Conservation (phyloP, 1,140 invertebrate species). For the Solenopsis invicta region DNA sequence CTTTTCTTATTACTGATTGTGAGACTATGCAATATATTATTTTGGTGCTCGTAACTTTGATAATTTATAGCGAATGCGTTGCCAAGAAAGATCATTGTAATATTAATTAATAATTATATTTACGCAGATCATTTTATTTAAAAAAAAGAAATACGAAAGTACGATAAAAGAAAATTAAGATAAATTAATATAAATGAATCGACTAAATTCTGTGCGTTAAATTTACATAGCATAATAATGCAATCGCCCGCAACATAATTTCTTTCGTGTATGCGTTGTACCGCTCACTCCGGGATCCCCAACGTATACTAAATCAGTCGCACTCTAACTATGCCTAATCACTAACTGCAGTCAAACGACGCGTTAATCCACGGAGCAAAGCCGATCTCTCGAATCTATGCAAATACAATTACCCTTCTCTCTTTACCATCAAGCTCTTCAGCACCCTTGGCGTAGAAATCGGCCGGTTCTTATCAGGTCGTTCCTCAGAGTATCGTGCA, state of each 20-base stretch:
- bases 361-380: conserved; percentile 79
- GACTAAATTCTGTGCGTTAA: background rate
- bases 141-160: background rate
- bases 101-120: background rate
- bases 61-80: too few species aligned
- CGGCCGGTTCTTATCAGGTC: conserved; percentile 81
- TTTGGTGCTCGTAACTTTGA: too few species aligned
- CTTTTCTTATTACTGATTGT: too few species aligned
- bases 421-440: conserved; percentile 68
- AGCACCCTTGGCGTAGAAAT: conserved; percentile 68
- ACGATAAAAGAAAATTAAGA: background rate
- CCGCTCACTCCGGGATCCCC: conserved; percentile 34
- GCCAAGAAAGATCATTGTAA: background rate
- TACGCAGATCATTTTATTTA: background rate
- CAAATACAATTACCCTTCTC: conserved; percentile 81
- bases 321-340: conserved; percentile 76
- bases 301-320: conserved; percentile 43
- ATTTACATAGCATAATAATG: background rate
- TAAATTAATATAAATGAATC: background rate
- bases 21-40: too few species aligned
- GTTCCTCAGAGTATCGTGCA: conserved; percentile 82
- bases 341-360: conserved; percentile 77
- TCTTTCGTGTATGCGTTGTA: conserved; percentile 28
- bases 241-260: conserved; percentile 4
- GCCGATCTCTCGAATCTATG: conserved; percentile 83